Evolutionary conservation across 2,888 invertebrate species (phyloP).

Genomic region (Micoletzkya japonica): DNA sequence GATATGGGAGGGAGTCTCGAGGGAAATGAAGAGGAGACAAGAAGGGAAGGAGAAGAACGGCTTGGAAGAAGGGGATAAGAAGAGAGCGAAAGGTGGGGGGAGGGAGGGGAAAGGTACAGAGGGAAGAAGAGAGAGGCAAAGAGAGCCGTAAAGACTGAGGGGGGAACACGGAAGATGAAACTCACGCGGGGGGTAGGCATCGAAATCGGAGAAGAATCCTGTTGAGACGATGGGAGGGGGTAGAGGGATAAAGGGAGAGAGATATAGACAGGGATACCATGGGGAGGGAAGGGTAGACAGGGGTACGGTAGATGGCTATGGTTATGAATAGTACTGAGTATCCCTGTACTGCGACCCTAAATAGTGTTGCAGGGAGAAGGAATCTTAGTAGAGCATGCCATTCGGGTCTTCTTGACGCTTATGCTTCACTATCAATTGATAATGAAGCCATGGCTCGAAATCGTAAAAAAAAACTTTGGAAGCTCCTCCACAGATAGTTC

Average conservation of each 20-base stretch:
- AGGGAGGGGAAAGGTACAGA: neutral
- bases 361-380: neutral
- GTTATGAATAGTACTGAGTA: slow-evolving; percentile 9
- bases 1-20: neutral
- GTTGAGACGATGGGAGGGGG: slow-evolving; percentile 2
- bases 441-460: too few relatives aligned
- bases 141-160: neutral
- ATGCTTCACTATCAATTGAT: too few relatives aligned
- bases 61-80: neutral
- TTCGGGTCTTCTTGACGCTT: too few relatives aligned
- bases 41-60: too few relatives aligned
- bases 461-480: too few relatives aligned
- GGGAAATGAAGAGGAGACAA: slow-evolving; percentile 18
- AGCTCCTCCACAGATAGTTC: too few relatives aligned
- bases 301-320: neutral
- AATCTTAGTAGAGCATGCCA: neutral
- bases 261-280: slow-evolving; percentile 3
- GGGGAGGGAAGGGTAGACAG: slow-evolving; percentile 21
- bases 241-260: neutral
- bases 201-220: neutral
- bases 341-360: too few relatives aligned
- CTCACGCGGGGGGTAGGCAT: neutral
- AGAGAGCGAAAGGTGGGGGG: neutral
- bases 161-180: too few relatives aligned
- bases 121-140: slow-evolving; percentile 4